Conservation (phyloP, 2,888 invertebrate species). For the Lomographa bimaculata region DNA sequence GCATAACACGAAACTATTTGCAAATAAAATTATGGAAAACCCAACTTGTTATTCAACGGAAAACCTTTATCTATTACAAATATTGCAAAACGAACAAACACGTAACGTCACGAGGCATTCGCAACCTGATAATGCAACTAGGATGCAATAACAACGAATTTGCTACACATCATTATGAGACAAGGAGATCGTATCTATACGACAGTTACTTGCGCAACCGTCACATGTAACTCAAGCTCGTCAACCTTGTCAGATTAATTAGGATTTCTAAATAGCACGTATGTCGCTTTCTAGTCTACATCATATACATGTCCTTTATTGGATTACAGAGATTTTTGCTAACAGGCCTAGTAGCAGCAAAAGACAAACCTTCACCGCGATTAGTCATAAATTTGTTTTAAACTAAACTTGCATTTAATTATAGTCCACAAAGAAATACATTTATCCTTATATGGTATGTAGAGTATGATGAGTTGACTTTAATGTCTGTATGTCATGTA, state of each 20-base stretch:
- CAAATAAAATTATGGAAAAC: constrained; percentile 2
- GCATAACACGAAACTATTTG: too few relatives aligned
- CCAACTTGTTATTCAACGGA: constrained; percentile 2
- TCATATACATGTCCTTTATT: constrained; percentile 9
- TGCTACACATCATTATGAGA: constrained; percentile 36
- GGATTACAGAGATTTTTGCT: constrained; percentile 7
- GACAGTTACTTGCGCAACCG: constrained; percentile 24
- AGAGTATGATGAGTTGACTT: too few relatives aligned
- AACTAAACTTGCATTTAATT: too few relatives aligned
- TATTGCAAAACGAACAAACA: constrained; percentile 29
- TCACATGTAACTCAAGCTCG: constrained; percentile 21
- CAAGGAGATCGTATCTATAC: constrained; percentile 28
- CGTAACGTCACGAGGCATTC: constrained; percentile 21
- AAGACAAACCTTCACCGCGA: too few relatives aligned
- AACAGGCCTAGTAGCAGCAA: too few relatives aligned
- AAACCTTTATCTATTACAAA: constrained; percentile 18
- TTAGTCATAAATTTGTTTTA: too few relatives aligned
- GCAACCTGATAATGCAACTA: constrained; percentile 27
- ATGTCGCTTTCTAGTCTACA: constrained; percentile 21
- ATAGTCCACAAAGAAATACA: too few relatives aligned
- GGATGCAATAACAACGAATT: constrained; percentile 34
- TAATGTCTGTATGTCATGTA: too few relatives aligned
- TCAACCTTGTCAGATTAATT: constrained; percentile 25
- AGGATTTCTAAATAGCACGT: constrained; percentile 25
- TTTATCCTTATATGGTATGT: too few relatives aligned